phyloP scores from a whole-genome alignment of 2,113 vertebrate species.

The Tursiops truncatus region DNA sequence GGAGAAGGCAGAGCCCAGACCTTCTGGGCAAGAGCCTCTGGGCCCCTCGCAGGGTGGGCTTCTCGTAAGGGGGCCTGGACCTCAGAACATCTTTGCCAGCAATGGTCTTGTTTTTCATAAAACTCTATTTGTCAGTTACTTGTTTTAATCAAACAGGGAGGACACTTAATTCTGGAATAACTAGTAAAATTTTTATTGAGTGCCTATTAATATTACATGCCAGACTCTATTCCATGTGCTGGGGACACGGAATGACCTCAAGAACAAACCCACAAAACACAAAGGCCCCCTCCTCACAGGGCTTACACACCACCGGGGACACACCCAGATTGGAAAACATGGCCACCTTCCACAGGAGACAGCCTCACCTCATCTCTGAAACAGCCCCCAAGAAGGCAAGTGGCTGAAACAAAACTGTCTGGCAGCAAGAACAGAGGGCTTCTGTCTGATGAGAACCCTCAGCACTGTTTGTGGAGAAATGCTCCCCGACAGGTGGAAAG shows the following conservation, averaged over 20 bases:
- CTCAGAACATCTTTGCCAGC: accelerated
- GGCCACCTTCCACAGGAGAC: not conserved
- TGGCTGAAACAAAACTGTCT: not conserved
- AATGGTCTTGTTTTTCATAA: not conserved
- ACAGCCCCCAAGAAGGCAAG: not conserved
- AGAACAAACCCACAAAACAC: not conserved
- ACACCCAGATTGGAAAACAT: not conserved
- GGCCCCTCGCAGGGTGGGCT: conserved; percentile 53
- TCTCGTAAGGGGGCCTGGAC: conserved; percentile 72
- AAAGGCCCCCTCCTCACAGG: not conserved
- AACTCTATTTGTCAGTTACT: not conserved
- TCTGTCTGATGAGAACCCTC: not conserved
- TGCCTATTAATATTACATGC: not conserved
- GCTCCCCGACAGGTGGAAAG: not conserved
- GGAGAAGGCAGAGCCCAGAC: conserved; percentile 79
- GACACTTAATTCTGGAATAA: not conserved
- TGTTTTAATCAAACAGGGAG: not conserved
- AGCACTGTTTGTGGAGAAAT: not conserved
- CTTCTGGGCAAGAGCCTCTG: conserved; percentile 53
- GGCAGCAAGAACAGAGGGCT: too few relatives aligned
- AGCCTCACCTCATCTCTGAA: accelerated
- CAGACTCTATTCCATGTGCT: not conserved
- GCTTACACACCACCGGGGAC: not conserved
- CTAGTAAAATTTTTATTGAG: not conserved
- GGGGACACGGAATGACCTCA: not conserved